Evolutionary conservation across 2,797 vertebrate genomes (phyloP), one percentile per base, ranked within the genome.

Genomic region (Xenentodon cancila): DNA sequence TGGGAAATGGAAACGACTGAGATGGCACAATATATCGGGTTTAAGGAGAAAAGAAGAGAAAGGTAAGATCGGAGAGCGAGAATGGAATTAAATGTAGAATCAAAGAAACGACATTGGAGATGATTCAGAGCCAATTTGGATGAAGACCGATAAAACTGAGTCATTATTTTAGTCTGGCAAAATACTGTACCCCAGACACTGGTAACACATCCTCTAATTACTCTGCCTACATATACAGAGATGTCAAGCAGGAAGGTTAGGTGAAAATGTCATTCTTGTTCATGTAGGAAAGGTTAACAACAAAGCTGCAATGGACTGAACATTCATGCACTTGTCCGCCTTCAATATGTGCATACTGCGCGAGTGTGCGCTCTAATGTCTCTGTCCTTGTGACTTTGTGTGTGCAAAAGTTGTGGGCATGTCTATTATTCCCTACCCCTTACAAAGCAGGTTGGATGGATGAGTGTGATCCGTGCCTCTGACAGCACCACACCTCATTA

Each of bases 401-500:
- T 56, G 62, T 64, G 16, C 19, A 65, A 60, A 3, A 44, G 58
- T 63, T 74, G 58, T 27, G 27, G 57, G 61, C 60, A 52, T 67
- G 64, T 74, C 46, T 20, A n/a, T 53, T 60, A 45, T 71, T 11
- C 56, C 34, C 18, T 47, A 55, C 67, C 48, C 59, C 82, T 87
- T 82, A 77, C 79, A 87, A 85, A 91, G 81, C 84, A 90, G 82
- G 59, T 34, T 74, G 84, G 81, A 91, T 91, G 77, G 81, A 90
- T 90, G 88, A 84, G 71, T 51, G 71, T 51, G 52, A 58, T 74
- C 79, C 81, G 73, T 59, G 77, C 59, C 84, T 80, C 79, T 88
- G 88, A 91, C 88, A 91, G 68, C 86, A 81, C 74, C 82, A 84
- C 84, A 79, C 81, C 87, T 92, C 87, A 90, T 91, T 90, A 87